Conservation (phyloP, 1,140 invertebrate species). For the Lepeophtheirus salmonis region DNA sequence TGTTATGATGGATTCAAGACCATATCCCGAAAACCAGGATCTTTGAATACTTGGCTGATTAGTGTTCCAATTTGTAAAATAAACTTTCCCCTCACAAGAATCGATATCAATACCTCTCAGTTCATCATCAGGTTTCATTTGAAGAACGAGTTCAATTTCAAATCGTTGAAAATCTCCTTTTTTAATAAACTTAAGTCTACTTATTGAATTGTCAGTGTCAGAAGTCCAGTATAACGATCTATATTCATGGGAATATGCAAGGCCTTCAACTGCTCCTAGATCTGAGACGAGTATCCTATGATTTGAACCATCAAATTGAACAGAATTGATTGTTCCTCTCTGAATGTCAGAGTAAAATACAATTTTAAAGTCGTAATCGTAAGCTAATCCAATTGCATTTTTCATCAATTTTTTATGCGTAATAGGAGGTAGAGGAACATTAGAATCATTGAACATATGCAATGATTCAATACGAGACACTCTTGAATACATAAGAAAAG, state of each 20-base stretch:
- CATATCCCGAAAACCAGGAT: conserved; percentile 42
- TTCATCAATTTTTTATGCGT: conserved; percentile 46
- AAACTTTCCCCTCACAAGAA: conserved; percentile 50
- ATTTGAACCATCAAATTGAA: conserved; percentile 57
- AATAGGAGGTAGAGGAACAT: conserved; percentile 53
- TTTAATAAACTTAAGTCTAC: conserved; percentile 34
- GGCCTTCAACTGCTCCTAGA: conserved; percentile 58
- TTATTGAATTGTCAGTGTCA: conserved; percentile 53
- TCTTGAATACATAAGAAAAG: conserved; percentile 52
- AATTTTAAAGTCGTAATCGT: conserved; percentile 45
- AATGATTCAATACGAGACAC: conserved; percentile 52
- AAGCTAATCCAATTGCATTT: conserved; percentile 63
- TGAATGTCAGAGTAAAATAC: conserved; percentile 77
- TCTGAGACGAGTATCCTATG: conserved; percentile 44
- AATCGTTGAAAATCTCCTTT: conserved; percentile 7
- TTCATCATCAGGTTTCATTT: conserved; percentile 46
- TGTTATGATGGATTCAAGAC: conserved; percentile 44
- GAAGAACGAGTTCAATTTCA: conserved; percentile 41
- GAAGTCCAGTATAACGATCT: conserved; percentile 64
- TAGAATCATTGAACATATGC: conserved; percentile 48
- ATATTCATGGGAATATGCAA: conserved; percentile 47
- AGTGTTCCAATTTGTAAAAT: conserved; percentile 67
- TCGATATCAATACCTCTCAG: conserved; percentile 62
- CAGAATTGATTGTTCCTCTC: conserved; percentile 54
- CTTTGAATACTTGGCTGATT: conserved; percentile 46